phyloP scores from a whole-genome alignment of 1,140 invertebrate genomes.

The Chironomus tepperi region DNA sequence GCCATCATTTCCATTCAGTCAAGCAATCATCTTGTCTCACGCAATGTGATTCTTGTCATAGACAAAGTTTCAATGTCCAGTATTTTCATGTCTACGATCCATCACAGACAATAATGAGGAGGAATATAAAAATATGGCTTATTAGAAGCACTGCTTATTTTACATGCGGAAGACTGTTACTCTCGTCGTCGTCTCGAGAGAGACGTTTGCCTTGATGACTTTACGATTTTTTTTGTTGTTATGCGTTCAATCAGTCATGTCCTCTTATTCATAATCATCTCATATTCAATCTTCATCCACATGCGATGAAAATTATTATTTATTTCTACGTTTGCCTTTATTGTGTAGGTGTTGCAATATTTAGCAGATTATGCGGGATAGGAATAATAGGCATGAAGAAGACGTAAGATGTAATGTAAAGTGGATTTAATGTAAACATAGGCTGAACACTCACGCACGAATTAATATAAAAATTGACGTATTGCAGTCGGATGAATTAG shows the following conservation, averaged over 20 bases:
- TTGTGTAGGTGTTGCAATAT: not conserved
- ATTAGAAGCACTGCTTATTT: not conserved
- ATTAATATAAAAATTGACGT: not conserved
- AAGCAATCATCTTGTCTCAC: not conserved
- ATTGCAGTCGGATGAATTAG: not conserved
- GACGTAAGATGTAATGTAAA: not conserved
- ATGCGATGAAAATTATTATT: not conserved
- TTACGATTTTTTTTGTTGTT: not conserved
- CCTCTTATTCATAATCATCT: not conserved
- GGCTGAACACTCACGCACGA: not conserved
- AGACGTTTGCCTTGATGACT: not conserved
- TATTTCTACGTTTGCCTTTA: not conserved
- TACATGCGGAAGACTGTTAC: not conserved
- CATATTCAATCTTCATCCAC: not conserved
- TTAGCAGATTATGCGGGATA: not conserved
- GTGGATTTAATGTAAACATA: not conserved
- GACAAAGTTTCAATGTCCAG: too few species aligned
- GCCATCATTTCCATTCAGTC: not conserved
- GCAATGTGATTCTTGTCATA: not conserved
- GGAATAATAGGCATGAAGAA: not conserved
- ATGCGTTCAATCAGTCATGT: not conserved
- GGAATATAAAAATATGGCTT: too few species aligned
- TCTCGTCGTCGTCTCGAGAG: too few species aligned
- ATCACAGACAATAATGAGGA: too few species aligned
- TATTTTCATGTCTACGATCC: too few species aligned